Percentiles rank a stretch among this genome's conserved stretches.
These are phyloP conservation scores for Palythoa caribaeorum DNA, from an alignment of 92 coral and sea anemone species.

Conservation along the genomic window DNA sequence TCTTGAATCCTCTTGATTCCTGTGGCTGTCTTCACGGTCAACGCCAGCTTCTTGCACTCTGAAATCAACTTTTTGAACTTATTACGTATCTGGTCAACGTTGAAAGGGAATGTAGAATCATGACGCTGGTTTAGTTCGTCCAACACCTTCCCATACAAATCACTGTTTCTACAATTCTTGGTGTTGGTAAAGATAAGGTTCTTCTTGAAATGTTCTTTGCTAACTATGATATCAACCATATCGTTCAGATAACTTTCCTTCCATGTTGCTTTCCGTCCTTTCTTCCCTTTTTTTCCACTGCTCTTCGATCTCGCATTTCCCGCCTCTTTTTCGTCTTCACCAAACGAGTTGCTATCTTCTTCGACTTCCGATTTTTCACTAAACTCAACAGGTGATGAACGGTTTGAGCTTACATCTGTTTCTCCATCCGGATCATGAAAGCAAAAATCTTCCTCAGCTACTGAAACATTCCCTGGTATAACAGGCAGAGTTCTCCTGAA, in stretches of 20 bases:
- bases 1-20: conserved; percentile 55
- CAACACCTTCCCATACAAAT: conserved; percentile 53
- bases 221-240: conserved; percentile 30
- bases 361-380: conserved; percentile 24
- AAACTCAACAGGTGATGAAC: conserved; percentile 52
- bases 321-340: conserved; percentile 27
- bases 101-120: conserved; percentile 61
- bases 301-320: conserved; percentile 40
- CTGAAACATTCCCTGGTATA: conserved; percentile 53
- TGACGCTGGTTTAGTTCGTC: conserved; percentile 45
- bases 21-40: conserved; percentile 57
- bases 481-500: conserved; percentile 59
- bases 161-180: conserved; percentile 46
- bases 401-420: conserved; percentile 35
- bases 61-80: conserved; percentile 19
- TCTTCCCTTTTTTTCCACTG: conserved; percentile 39
- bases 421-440: conserved; percentile 15
- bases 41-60: conserved; percentile 61
- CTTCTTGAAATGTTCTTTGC: conserved; percentile 20
- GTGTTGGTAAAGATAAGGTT: conserved; percentile 38
- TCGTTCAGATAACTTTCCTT: conserved; percentile 30
- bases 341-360: conserved; percentile 47
- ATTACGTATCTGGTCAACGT: conserved; percentile 49
- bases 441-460: conserved; percentile 43
- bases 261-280: conserved; percentile 38